Base-by-base conservation (phyloP, 2,797 vertebrate genomes). In the Periophthalmus magnuspinnatus region DNA sequence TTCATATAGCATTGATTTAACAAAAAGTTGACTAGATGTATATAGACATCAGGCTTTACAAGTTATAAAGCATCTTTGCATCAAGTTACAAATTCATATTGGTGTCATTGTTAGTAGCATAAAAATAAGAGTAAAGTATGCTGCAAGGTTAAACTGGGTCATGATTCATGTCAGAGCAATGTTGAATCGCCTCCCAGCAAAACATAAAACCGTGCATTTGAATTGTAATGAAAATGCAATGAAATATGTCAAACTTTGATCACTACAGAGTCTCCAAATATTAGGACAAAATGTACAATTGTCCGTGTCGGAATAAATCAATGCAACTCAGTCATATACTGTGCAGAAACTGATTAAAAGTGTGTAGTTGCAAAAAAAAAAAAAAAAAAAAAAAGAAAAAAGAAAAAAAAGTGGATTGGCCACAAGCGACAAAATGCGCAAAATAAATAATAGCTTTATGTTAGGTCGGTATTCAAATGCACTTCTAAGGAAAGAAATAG, bases 91-190 rank as follows among this genome's bases (percentile, higher is more conserved):
- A 5, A 32, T 57, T 50, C 48, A 50, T 17, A n/a, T 6, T 56
- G 22, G 17, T 59, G 57, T 2, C 3, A n/a, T n/a, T 19, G 32
- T 60, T 54, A 13, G 19, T 38, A 24, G 38, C 10, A 24, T 14
- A 24, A 63, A 63, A 41, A 45, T 21, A 63, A 41, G 38, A 45
- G 38, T 41, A 64, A 48, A 64, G 22, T 64, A 19, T 48, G 38
- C 14, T 64, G 38, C 38, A 45, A 64, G 61, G 61, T 64, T 45
- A 47, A 47, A 64, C 61, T 64, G 61, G 61, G 61, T 64, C 61
- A 24, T 47, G 61, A 64, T 64, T 64, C 61, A 64, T 47, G 61
- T 64, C 41, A 48, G 38, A 28, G 41, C 61, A 64, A 64, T 47
- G 61, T 64, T 9, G 22, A 47, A 47, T 28, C 14, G 41, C 61